Percentiles rank a stretch among this genome's conserved stretches.
Conservation (phyloP, 2,888 invertebrate genomes). For the Aethes cnicana region DNA sequence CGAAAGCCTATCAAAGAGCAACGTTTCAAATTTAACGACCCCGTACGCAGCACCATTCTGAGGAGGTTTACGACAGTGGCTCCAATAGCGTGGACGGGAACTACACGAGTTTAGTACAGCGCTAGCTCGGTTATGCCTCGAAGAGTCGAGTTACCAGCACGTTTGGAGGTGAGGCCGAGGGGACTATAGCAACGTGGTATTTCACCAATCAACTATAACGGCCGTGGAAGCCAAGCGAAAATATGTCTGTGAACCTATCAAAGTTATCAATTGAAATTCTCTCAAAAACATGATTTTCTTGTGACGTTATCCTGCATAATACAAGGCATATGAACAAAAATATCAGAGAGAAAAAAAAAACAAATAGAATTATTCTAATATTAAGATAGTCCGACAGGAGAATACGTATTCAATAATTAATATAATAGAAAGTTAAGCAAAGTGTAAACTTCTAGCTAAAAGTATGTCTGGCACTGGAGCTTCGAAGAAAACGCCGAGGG, state of each 20-base stretch:
- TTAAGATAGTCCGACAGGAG: too few relatives aligned
- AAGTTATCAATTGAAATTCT: conserved; percentile 55
- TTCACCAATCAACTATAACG: conserved; percentile 60
- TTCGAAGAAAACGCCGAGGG: too few relatives aligned
- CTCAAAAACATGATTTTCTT: conserved; percentile 14
- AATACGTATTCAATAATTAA: too few relatives aligned
- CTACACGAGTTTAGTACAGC: conserved; percentile 45
- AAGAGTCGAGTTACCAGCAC: conserved; percentile 56
- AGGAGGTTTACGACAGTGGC: conserved; percentile 42
- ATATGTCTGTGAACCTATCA: too few relatives aligned
- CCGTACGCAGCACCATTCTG: conserved; percentile 25
- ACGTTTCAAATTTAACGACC: conserved; percentile 29
- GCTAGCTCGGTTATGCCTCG: conserved; percentile 9
- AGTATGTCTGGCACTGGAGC: too few relatives aligned
- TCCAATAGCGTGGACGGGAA: conserved; percentile 38
- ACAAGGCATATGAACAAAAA: too few relatives aligned
- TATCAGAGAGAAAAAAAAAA: too few relatives aligned
- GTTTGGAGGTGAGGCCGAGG: conserved; percentile 37
- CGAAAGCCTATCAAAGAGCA: conserved; percentile 27
- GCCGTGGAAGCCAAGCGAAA: conserved; percentile 53
- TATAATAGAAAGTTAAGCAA: too few relatives aligned
- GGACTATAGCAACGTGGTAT: conserved; percentile 65
- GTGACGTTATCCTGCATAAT: too few relatives aligned
- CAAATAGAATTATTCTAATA: too few relatives aligned
- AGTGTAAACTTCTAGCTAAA: too few relatives aligned